A percentile compares a stretch with the other conserved stretches of the same genome.
Conservation (phyloP, 2,113 vertebrate species). For the Nothocercus julius region DNA sequence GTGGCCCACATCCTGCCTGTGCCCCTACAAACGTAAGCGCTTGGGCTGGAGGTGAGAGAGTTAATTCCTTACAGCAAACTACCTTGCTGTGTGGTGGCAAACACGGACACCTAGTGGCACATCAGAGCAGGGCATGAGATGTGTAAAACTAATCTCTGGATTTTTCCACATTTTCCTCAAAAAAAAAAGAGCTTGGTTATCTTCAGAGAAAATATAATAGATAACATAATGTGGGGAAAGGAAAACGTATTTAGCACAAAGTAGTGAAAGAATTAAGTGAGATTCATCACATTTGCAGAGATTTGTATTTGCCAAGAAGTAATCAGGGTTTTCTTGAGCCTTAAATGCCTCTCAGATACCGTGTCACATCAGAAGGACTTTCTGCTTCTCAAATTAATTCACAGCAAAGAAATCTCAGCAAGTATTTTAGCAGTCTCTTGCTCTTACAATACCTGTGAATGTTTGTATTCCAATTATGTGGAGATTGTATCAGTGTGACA, state of each 20-base stretch:
- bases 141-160: neutral
- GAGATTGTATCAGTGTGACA: neutral
- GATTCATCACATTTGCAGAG: neutral
- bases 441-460: neutral
- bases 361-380: neutral
- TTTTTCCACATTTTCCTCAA: neutral
- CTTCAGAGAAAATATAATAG: neutral
- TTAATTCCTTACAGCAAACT: neutral
- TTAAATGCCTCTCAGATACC: neutral
- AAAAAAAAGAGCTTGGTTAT: neutral
- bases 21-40: too few species aligned
- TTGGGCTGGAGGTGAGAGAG: neutral
- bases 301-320: neutral
- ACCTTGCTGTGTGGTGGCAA: slow-evolving; percentile 13
- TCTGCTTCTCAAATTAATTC: neutral
- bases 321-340: neutral
- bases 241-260: neutral
- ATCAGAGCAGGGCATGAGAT: neutral
- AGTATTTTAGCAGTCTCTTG: neutral
- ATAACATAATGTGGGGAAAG: neutral
- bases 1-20: neutral
- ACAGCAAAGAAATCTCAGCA: slow-evolving; percentile 17
- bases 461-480: neutral
- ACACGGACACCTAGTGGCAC: slow-evolving; percentile 72
- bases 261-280: neutral